These are phyloP conservation scores for Urocynchramus pylzowi DNA, from an alignment of 2,113 vertebrate species.

Conservation along the genomic window DNA sequence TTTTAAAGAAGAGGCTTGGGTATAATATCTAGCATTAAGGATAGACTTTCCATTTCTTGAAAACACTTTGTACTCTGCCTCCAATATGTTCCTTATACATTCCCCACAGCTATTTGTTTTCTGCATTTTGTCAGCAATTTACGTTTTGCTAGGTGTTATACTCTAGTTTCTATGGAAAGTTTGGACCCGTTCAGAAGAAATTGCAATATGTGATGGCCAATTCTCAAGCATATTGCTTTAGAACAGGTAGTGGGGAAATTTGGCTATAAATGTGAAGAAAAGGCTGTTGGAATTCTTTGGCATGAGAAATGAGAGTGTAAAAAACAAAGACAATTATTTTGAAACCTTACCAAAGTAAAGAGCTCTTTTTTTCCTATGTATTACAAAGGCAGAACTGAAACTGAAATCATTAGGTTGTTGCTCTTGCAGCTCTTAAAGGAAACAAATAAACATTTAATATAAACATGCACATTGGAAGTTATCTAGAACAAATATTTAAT, in stretches of 20 bases:
- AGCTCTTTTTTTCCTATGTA: not conserved
- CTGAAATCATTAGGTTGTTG: rapidly evolving
- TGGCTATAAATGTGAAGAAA: not conserved
- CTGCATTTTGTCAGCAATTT: not conserved
- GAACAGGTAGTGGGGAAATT: not conserved
- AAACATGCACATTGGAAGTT: not conserved
- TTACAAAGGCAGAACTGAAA: not conserved
- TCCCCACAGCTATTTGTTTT: not conserved
- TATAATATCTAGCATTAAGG: not conserved
- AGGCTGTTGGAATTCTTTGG: not conserved
- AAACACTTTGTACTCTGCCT: not conserved
- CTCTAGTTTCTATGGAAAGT: not conserved
- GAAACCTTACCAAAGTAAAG: not conserved
- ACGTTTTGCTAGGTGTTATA: not conserved
- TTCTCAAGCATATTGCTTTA: not conserved
- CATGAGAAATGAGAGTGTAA: not conserved
- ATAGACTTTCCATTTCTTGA: not conserved
- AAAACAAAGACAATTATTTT: not conserved
- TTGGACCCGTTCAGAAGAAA: not conserved
- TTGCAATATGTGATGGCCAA: not conserved
- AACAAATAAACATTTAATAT: not conserved
- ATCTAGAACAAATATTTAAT: not conserved
- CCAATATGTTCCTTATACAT: not conserved
- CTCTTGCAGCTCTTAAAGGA: not conserved
- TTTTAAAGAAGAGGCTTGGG: not conserved